Base-by-base conservation (phyloP, 2,888 invertebrate genomes). In the Eulithis testata region DNA sequence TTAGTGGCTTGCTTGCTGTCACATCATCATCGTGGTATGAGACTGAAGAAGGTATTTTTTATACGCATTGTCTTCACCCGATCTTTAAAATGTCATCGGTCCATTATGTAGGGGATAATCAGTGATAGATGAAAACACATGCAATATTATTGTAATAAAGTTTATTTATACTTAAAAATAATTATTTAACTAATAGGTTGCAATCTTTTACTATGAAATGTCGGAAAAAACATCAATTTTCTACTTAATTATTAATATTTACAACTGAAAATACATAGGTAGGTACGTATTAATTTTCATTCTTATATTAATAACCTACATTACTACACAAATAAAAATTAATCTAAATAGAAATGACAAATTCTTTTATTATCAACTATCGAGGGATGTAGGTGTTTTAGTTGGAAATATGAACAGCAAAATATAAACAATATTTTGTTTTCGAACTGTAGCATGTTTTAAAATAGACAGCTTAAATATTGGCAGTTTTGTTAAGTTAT, bases 401-500 rank as follows among this genome's bases (percentile, higher is more conserved):
- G 12, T 52, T 11, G n/a, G 3, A 52, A 36, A 52, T 7, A 52
- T 12, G n/a, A 11, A 50, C 52, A 52, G 52, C 11, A 36, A 37
- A 56, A 55, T 31, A 58, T 37, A 36, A 50, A 50, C 9, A 40
- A 12, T 1, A 31, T 8, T 37, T 45, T 11, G 9, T 55, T 49
- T 4, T 45, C 52, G 4, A 52, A 56, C n/a, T 60, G n/a, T 63
- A 43, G 53, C 14, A 27, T 7, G 49, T 72, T 64, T 68, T 73
- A 71, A 70, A 72, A 75, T 70, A 49, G 55, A 44, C 14, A 59
- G 68, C 71, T 74, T 75, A 74, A 75, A 71, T 74, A 78, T 78
- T 86, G 86, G 86, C 86, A 87, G 86, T 84, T 81, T 82, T 68
- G 70, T 78, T 76, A 77, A 76, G 66, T 64, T 61, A 56, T 60